Conservation (phyloP, 2,113 vertebrate species). For the Hippocampus mohnikei region DNA sequence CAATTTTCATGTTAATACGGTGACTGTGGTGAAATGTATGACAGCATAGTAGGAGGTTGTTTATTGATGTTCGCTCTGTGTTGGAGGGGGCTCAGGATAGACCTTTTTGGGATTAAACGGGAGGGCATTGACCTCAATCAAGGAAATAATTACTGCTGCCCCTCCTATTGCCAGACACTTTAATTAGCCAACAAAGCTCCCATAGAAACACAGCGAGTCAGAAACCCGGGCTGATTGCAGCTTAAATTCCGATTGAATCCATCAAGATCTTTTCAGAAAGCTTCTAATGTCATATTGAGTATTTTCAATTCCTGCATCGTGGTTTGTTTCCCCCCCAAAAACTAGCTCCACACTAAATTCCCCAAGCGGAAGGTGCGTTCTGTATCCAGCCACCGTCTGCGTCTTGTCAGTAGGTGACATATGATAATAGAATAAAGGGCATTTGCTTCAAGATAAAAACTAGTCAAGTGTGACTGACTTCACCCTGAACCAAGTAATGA, state of each 20-base stretch:
- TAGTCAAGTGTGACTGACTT: slow-evolving; percentile 60
- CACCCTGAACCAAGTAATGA: slow-evolving; percentile 55
- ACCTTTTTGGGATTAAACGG: slow-evolving; percentile 56
- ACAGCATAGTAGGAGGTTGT: slow-evolving; percentile 17
- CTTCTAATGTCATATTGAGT: slow-evolving; percentile 34
- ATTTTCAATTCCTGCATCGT: slow-evolving; percentile 12
- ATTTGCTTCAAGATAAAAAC: slow-evolving; percentile 55
- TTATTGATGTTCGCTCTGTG: slow-evolving; percentile 43
- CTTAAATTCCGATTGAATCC: slow-evolving; percentile 49
- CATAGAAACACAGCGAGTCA: slow-evolving; percentile 52
- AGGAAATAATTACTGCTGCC: slow-evolving; percentile 65
- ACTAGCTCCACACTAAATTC: slow-evolving; percentile 25
- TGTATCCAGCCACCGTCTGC: slow-evolving; percentile 19
- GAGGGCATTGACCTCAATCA: slow-evolving; percentile 70
- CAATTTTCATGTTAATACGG: slow-evolving; percentile 21
- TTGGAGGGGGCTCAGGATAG: slow-evolving; percentile 29
- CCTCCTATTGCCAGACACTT: slow-evolving; percentile 50
- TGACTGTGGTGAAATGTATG: slow-evolving; percentile 38
- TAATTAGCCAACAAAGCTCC: slow-evolving; percentile 61
- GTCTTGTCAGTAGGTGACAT: slow-evolving; percentile 49
- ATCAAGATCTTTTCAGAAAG: slow-evolving; percentile 34
- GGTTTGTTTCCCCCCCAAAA: slow-evolving; percentile 7
- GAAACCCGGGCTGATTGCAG: slow-evolving; percentile 57
- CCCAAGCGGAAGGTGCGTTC: slow-evolving; percentile 1
- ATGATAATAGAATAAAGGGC: slow-evolving; percentile 49